Base-by-base conservation (phyloP, 2,797 vertebrate genomes). In the Thripadectes ignobilis region DNA sequence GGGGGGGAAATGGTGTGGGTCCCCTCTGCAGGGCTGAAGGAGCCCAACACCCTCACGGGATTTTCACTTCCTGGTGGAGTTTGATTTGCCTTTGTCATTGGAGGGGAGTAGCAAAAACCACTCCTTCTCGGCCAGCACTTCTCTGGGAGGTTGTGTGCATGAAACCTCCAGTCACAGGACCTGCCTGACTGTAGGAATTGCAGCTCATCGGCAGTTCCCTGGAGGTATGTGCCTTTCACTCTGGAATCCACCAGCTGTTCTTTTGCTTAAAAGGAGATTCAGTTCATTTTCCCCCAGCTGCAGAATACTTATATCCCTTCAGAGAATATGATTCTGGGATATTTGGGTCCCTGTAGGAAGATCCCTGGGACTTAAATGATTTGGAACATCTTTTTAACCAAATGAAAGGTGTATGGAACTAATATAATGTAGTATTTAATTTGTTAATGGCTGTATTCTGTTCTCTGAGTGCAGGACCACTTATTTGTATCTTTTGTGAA, bases 31-130 rank as follows among this genome's bases (percentile, higher is more conserved):
- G 89, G 81, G 85, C 91, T 46, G 45, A 65, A 77, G 46, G 80
- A 96, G 89, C 68, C 92, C 78, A 82, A 3, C 81, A 87, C 54
- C 77, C 86, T 79, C 67, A 2, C 62, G 62, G 76, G 89, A 82
- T 85, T 93, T 90, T 85, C 83, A 78, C 92, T 96, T 96, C 94
- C 92, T 96, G 88, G 88, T 89, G 73, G 79, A 92, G 62, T 88
- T 89, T 65, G 82, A 88, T 95, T 94, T 92, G 94, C 80, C 22
- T 88, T 88, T 88, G 74, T 88, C 81, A 93, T 93, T 96, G 95
- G 95, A 79, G 77, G 61, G 88, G 83, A 92, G 88, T 79, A 77
- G 63, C 49, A 67, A 71, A 94, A 96, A 92, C 89, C 96, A 86
- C 94, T 87, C 96, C 94, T 97, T 85, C 92, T 78, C 2, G 9